Evolutionary conservation across 2,113 vertebrate genomes (phyloP).

Genomic region (Myotis brandtii): DNA sequence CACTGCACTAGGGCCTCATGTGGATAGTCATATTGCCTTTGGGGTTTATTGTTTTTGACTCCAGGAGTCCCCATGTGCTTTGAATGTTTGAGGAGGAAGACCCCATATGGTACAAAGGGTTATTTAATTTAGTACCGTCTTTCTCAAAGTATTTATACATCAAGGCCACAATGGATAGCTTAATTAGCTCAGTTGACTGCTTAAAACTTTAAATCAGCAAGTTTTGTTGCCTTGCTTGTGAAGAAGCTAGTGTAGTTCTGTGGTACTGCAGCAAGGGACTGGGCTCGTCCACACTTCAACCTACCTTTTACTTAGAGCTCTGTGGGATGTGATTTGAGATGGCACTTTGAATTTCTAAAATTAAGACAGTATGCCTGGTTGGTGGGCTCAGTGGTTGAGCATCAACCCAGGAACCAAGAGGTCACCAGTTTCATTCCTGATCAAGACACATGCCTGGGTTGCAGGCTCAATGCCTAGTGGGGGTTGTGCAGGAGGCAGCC

Average conservation of each 20-base stretch:
- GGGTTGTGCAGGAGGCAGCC: no score
- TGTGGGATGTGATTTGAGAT: neutral
- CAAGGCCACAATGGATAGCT: neutral
- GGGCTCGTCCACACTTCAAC: neutral
- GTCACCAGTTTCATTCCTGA: no score
- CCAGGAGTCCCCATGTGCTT: neutral
- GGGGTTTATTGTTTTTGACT: neutral
- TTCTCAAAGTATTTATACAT: neutral
- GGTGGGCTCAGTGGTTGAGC: no score
- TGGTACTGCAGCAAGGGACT: neutral
- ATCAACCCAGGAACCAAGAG: no score
- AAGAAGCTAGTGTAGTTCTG: neutral
- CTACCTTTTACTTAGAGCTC: neutral
- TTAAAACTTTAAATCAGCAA: neutral
- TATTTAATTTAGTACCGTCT: constrained; percentile 28
- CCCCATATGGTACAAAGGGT: neutral
- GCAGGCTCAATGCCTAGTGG: no score
- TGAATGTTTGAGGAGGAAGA: neutral
- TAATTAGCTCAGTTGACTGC: neutral
- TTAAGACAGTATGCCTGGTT: neutral
- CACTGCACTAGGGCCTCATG: neutral
- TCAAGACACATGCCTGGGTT: no score
- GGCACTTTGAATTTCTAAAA: neutral
- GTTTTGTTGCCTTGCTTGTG: neutral
- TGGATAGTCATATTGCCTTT: neutral